Evolutionary conservation across 2,888 invertebrate species (phyloP).

Genomic region (Drosophila recens): DNA sequence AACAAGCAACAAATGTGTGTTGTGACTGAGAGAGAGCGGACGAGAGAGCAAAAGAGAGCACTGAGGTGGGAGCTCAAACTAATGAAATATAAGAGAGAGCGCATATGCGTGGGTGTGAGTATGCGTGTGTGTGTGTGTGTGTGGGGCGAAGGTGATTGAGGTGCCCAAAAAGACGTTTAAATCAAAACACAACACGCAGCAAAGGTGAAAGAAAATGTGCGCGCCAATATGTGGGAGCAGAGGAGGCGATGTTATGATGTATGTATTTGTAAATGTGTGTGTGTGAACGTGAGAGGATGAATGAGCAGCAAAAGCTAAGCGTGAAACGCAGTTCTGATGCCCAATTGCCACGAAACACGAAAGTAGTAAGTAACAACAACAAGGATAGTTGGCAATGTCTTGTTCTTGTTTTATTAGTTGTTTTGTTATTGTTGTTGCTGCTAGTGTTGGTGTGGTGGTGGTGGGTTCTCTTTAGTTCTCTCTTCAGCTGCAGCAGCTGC

Average conservation of each 20-base stretch:
- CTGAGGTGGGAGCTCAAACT: slow-evolving; percentile 45
- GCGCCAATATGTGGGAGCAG: slow-evolving; percentile 70
- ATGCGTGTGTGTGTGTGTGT: slow-evolving; percentile 31
- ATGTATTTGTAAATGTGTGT: slow-evolving; percentile 12
- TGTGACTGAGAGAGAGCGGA: slow-evolving; percentile 6
- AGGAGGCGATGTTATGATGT: slow-evolving; percentile 1
- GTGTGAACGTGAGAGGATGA: slow-evolving; percentile 37
- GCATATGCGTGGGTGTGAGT: slow-evolving; percentile 64
- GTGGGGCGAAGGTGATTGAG: slow-evolving; percentile 44
- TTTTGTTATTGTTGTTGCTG: slow-evolving; percentile 18
- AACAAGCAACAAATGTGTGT: slow-evolving; percentile 27
- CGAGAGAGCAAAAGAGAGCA: slow-evolving; percentile 17
- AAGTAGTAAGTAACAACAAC: slow-evolving; percentile 27
- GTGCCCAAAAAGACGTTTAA: slow-evolving; percentile 56
- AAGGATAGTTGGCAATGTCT: slow-evolving; percentile 19
- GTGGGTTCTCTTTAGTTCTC: slow-evolving; percentile 40
- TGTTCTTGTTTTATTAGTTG: slow-evolving; percentile 27
- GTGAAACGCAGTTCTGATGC: slow-evolving; percentile 65
- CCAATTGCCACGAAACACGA: slow-evolving; percentile 72
- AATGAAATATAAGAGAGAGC: slow-evolving; percentile 37
- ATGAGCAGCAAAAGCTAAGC: slow-evolving; percentile 69
- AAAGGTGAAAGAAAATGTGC: slow-evolving; percentile 80
- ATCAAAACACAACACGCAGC: slow-evolving; percentile 72
- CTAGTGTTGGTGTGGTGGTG: slow-evolving; percentile 17
- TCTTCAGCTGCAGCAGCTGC: slow-evolving; percentile 45